phyloP scores from a whole-genome alignment of 2,797 vertebrate species.

The Aulostomus chinensis region DNA sequence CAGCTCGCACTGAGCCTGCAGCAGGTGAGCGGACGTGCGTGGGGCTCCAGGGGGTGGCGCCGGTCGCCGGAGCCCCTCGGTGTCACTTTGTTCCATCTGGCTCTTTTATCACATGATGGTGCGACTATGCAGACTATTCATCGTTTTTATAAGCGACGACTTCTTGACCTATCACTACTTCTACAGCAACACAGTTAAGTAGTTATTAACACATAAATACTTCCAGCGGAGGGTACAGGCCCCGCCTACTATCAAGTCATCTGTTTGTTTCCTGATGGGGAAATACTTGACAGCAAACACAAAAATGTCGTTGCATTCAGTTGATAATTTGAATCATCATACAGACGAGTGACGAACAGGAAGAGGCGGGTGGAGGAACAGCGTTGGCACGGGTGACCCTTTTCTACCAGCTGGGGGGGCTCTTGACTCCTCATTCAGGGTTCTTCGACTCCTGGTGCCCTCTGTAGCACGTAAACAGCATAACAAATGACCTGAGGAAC shows the following conservation, averaged over 20 bases:
- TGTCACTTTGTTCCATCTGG: no score
- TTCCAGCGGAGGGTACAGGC: constrained; percentile 16
- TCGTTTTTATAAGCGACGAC: constrained; percentile 46
- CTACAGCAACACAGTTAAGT: constrained; percentile 71
- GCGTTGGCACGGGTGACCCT: no score
- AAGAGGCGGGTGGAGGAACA: no score
- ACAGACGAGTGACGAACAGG: not conserved
- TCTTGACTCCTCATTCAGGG: no score
- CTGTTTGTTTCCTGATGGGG: constrained; percentile 33
- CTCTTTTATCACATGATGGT: constrained; percentile 26
- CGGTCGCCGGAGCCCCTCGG: no score
- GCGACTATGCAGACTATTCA: constrained; percentile 62
- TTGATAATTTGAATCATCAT: constrained; percentile 43
- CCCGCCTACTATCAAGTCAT: not conserved
- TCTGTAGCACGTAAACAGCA: no score
- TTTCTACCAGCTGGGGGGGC: no score
- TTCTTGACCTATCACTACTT: constrained; percentile 68
- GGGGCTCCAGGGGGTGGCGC: no score
- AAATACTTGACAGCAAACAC: constrained; percentile 44
- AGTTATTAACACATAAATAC: constrained; percentile 68
- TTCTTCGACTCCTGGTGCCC: no score
- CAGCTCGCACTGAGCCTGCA: no score
- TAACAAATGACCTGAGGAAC: no score
- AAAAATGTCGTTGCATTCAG: constrained; percentile 40
- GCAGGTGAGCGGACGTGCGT: no score